Evolutionary conservation across 2,797 vertebrate species (phyloP).

Genomic region (Sorex maritimensis): DNA sequence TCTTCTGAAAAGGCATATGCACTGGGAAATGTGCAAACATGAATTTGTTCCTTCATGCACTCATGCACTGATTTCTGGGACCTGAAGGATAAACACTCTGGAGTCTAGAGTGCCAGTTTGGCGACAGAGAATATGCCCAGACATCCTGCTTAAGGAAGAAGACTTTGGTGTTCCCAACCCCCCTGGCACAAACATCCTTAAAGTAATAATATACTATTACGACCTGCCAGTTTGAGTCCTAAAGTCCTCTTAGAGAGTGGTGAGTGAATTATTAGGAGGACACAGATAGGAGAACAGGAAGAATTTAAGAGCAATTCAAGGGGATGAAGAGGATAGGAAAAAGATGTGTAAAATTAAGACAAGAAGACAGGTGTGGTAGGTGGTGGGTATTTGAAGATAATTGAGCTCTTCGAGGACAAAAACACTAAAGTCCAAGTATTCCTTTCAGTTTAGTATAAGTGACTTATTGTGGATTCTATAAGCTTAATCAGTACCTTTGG

Average conservation of each 20-base stretch:
- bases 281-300: not conserved
- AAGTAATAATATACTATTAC: conserved; percentile 14
- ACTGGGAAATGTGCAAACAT: not conserved
- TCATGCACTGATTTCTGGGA: not conserved
- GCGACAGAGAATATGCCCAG: not conserved
- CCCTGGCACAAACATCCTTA: not conserved
- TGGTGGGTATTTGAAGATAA: not conserved
- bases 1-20: not conserved
- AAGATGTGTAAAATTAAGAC: not conserved
- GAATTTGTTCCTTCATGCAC: not conserved
- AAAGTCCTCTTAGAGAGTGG: not conserved
- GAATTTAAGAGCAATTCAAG: not conserved
- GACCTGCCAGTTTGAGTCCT: not conserved
- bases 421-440: conserved; percentile 27
- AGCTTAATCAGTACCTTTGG: not conserved
- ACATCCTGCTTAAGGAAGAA: not conserved
- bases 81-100: not conserved
- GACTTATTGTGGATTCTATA: conserved; percentile 29
- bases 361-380: conserved; percentile 1
- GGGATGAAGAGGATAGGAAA: not conserved
- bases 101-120: not conserved
- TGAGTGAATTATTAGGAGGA: conserved; percentile 42
- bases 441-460: conserved; percentile 24
- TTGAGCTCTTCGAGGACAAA: not conserved
- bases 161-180: not conserved